Evolutionary conservation across 1,140 invertebrate species (phyloP).

Genomic region (Hyposmocoma kahamanoa): DNA sequence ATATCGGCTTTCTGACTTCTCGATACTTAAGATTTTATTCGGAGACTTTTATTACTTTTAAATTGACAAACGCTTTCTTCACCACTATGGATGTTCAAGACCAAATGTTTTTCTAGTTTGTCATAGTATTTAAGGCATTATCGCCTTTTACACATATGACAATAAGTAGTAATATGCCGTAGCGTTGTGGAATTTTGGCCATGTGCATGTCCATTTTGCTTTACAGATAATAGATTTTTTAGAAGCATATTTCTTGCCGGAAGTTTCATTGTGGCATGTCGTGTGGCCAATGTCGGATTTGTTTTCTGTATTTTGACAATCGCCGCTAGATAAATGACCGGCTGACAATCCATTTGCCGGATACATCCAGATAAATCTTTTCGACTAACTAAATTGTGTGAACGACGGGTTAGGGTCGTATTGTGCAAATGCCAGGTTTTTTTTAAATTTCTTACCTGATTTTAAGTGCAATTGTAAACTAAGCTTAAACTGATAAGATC

Average conservation of each 20-base stretch:
- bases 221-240: neutral
- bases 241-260: constrained; percentile 21
- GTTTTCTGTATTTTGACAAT: constrained; percentile 53
- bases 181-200: constrained; percentile 19
- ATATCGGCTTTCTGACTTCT: constrained; percentile 50
- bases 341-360: constrained; percentile 26
- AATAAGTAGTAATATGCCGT: neutral
- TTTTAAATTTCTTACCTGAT: too few species aligned
- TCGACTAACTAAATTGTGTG: neutral
- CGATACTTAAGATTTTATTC: constrained; percentile 32
- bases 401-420: neutral
- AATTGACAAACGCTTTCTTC: constrained; percentile 21
- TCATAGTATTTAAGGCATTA: neutral
- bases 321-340: constrained; percentile 34
- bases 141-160: constrained; percentile 26
- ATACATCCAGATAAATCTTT: constrained; percentile 19
- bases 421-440: neutral
- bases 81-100: neutral
- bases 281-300: constrained; percentile 32
- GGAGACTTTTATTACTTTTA: constrained; percentile 34
- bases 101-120: too few species aligned
- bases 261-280: constrained; percentile 29
- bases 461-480: too few species aligned
- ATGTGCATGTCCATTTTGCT: too few species aligned
- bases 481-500: too few species aligned